A percentile compares a stretch with the other conserved stretches of the same genome.
These are phyloP conservation scores for Tetranychus cinnabarinus DNA, from an alignment of 1,140 invertebrate genomes.

Conservation along the genomic window DNA sequence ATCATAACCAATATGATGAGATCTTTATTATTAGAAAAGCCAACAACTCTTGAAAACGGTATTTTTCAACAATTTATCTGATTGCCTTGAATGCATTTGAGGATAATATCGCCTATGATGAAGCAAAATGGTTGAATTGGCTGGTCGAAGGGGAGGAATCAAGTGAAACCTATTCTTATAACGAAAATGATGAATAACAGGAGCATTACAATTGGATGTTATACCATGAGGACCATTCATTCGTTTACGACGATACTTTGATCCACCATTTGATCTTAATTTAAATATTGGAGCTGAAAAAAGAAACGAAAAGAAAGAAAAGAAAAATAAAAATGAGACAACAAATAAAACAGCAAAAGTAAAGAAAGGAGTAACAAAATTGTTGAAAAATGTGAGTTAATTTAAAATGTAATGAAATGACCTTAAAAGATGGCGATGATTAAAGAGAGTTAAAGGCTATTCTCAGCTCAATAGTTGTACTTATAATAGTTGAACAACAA, in stretches of 20 bases:
- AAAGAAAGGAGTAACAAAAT: no score
- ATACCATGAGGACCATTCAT: not conserved
- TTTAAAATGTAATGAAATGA: no score
- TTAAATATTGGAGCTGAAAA: not conserved
- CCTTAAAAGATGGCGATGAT: no score
- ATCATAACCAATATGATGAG: no score
- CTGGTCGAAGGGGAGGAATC: not conserved
- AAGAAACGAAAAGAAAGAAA: no score
- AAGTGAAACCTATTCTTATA: not conserved
- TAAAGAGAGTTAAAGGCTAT: no score
- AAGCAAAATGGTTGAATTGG: not conserved
- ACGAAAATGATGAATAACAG: not conserved
- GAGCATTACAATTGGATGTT: not conserved
- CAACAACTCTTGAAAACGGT: not conserved
- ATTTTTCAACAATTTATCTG: not conserved
- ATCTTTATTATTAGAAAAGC: not conserved
- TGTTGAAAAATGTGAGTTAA: no score
- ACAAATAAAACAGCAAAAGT: no score
- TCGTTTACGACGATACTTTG: not conserved
- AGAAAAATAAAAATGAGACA: no score
- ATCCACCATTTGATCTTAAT: not conserved
- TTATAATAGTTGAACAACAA: not conserved
- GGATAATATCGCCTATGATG: not conserved
- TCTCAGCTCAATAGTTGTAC: no score
- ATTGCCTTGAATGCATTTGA: not conserved